Evolutionary conservation across 2,113 vertebrate species (phyloP).

Genomic region (Crypturellus undulatus): DNA sequence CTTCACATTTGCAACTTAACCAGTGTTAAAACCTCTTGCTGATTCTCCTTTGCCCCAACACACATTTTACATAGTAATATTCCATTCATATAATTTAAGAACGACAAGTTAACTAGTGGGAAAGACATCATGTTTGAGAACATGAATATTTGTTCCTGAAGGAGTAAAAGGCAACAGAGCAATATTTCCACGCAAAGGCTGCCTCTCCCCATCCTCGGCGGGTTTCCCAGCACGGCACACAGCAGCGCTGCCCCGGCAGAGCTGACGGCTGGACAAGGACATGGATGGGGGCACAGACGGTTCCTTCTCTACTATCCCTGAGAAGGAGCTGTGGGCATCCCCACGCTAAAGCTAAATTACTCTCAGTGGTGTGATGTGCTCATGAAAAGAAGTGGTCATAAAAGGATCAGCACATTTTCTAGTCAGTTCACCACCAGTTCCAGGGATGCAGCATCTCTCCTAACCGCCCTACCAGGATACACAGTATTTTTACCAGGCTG

Average conservation of each 20-base stretch:
- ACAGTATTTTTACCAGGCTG: not conserved
- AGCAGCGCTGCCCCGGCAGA: rapidly evolving
- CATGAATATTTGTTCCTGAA: not conserved
- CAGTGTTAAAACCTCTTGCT: not conserved
- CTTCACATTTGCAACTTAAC: not conserved
- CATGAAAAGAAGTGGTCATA: not conserved
- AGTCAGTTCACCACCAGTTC: not conserved
- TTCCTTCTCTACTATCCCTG: not conserved
- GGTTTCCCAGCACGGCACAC: rapidly evolving
- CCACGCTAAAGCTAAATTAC: not conserved
- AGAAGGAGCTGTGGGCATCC: not conserved
- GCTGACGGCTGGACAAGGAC: not conserved
- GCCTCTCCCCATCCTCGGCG: not conserved
- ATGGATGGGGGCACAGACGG: not conserved
- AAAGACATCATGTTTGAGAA: not conserved
- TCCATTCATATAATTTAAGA: not conserved
- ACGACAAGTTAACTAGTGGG: not conserved
- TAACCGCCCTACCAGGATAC: not conserved
- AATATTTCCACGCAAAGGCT: not conserved
- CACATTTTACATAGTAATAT: not conserved
- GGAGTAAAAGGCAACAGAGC: not conserved
- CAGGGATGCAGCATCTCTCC: not conserved
- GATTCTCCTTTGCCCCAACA: not conserved
- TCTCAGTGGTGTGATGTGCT: not conserved
- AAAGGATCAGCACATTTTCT: not conserved